Percentiles rank a stretch among this genome's conserved stretches.
Conservation (phyloP, 1,140 invertebrate genomes). For the Dendroctonus valens region DNA sequence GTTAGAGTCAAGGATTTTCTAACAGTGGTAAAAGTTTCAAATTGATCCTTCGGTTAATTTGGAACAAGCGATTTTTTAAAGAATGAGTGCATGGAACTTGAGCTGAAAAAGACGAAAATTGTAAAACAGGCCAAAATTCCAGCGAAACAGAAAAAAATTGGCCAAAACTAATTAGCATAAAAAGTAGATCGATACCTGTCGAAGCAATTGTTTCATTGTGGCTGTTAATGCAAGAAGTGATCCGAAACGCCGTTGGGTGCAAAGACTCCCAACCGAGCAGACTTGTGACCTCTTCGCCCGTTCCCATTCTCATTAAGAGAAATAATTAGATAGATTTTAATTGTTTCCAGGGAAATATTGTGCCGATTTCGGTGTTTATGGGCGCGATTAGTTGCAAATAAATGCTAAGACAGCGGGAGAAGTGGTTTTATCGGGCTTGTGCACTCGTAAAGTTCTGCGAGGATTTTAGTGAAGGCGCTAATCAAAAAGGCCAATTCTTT, state of each 20-base stretch:
- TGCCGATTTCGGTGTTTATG: conserved; percentile 38
- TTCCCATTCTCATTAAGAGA: conserved; percentile 47
- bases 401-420: conserved; percentile 4
- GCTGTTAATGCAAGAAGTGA: conserved; percentile 39
- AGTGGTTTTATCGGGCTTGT: conserved; percentile 20
- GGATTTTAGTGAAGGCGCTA: no score
- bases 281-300: conserved; percentile 38
- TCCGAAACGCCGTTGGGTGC: conserved; percentile 42
- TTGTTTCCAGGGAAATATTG: conserved; percentile 43
- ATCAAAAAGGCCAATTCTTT: no score
- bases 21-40: no score
- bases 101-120: no score
- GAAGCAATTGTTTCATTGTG: conserved; percentile 19
- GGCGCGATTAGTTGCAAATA: conserved; percentile 23
- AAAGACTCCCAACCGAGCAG: conserved; percentile 37
- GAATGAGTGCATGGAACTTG: no score
- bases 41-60: no score
- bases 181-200: conserved; percentile 26
- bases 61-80: no score
- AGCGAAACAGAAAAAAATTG: no score
- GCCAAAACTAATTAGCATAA: conserved; percentile 20
- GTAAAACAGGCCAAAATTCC: no score
- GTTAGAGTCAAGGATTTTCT: no score
- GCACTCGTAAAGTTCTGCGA: no score
- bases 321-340: conserved; percentile 44